Conservation (phyloP, 2,797 vertebrate genomes). For the Lacerta bilineata region DNA sequence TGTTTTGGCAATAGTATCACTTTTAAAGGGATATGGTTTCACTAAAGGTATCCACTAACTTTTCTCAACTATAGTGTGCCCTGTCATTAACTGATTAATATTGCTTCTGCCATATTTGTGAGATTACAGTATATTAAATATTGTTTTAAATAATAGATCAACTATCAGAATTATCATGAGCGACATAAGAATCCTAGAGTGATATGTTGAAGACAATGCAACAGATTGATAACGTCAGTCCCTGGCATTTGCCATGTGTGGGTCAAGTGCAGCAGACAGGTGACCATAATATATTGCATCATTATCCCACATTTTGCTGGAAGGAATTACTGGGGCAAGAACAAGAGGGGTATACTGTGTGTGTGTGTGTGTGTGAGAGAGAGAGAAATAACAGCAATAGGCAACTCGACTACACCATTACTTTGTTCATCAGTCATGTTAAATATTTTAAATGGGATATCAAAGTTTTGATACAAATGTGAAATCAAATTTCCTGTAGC, state of each 20-base stretch:
- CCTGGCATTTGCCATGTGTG: neutral
- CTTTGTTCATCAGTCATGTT: neutral
- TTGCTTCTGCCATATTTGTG: neutral
- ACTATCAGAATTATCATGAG: neutral
- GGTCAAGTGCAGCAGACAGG: neutral
- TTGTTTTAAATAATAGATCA: neutral
- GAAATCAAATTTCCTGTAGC: neutral
- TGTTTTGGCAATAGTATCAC: constrained; percentile 47
- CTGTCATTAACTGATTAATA: constrained; percentile 33
- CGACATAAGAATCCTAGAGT: neutral
- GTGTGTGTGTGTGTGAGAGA: too few species aligned
- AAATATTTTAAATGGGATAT: neutral
- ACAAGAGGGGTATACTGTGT: too few species aligned
- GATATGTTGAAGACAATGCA: neutral
- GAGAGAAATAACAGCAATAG: neutral
- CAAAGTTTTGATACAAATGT: neutral
- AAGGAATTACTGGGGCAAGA: constrained; percentile 3
- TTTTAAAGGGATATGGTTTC: constrained; percentile 49
- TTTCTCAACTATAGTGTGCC: constrained; percentile 13
- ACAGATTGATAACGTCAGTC: neutral
- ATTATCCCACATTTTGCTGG: neutral
- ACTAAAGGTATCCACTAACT: constrained; percentile 42
- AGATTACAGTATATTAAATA: neutral
- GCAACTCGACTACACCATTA: neutral
- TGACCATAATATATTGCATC: neutral